Percentiles rank a stretch among this genome's conserved stretches.
Evolutionary conservation across 2,113 vertebrate species (phyloP).

Genomic region (Phrynosoma blainvillii): DNA sequence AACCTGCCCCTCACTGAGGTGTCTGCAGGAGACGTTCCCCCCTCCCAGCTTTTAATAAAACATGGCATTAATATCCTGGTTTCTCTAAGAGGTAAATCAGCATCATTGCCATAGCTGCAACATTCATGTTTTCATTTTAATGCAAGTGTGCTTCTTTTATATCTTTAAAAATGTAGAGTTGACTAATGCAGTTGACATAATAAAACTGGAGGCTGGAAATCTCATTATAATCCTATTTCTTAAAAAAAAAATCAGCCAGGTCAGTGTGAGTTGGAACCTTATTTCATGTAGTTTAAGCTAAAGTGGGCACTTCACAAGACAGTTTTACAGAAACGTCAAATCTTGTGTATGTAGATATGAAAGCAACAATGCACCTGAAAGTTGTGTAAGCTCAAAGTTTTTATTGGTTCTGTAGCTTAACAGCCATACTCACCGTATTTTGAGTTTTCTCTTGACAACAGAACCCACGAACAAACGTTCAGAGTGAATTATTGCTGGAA

Average conservation of each 20-base stretch:
- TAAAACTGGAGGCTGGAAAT: neutral
- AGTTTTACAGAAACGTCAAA: slow-evolving; percentile 4
- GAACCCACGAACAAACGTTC: slow-evolving; percentile 73
- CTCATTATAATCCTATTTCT: neutral
- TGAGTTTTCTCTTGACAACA: slow-evolving; percentile 70
- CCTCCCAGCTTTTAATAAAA: slow-evolving; percentile 51
- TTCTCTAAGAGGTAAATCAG: slow-evolving; percentile 29
- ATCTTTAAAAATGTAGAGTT: neutral
- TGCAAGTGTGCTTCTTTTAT: neutral
- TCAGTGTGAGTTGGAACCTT: neutral
- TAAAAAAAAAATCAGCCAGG: neutral
- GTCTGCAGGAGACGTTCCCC: slow-evolving; percentile 51
- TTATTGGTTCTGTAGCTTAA: slow-evolving; percentile 31
- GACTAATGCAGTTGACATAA: neutral
- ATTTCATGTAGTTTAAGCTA: neutral
- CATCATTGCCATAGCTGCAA: neutral
- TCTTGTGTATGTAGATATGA: slow-evolving; percentile 8
- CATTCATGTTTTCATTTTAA: slow-evolving; percentile 6
- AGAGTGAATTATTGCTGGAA: slow-evolving; percentile 74
- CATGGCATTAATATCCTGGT: slow-evolving; percentile 40
- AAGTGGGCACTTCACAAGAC: slow-evolving; percentile 1
- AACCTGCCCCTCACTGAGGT: slow-evolving; percentile 38
- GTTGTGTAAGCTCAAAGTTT: slow-evolving; percentile 36
- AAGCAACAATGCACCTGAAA: slow-evolving; percentile 14
- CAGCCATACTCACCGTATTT: slow-evolving; percentile 53